A percentile compares a stretch with the other conserved stretches of the same genome.
phyloP scores from a whole-genome alignment of 2,797 vertebrate genomes.

The Pseudotriccus pelzelni region DNA sequence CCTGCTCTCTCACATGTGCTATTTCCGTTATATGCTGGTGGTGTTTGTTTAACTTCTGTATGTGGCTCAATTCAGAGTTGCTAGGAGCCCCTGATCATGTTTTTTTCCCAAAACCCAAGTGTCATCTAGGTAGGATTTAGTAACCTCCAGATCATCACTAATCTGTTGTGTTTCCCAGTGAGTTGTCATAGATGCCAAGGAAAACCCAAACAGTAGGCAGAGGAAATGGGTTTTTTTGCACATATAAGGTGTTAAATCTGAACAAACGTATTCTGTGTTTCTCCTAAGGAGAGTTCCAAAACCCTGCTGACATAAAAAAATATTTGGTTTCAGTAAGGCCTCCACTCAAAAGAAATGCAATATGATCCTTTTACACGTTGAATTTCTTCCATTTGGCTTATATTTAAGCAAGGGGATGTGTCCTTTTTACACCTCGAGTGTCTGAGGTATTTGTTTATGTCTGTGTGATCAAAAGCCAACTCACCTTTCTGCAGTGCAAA shows the following conservation, averaged over 20 bases:
- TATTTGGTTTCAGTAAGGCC: slow-evolving; percentile 10
- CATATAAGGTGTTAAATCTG: not conserved
- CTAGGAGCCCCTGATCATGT: not conserved
- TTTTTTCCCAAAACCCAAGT: not conserved
- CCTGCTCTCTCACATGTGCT: not conserved
- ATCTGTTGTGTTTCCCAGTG: not conserved
- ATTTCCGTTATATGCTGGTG: not conserved
- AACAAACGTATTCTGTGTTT: not conserved
- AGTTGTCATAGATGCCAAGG: not conserved
- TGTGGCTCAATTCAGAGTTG: not conserved
- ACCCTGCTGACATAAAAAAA: not conserved
- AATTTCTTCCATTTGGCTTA: slow-evolving; percentile 13
- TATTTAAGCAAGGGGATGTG: not conserved
- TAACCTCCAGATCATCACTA: not conserved
- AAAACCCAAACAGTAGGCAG: not conserved
- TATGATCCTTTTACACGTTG: not conserved
- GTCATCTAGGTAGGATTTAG: not conserved
- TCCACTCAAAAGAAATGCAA: not conserved
- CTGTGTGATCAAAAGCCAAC: not conserved
- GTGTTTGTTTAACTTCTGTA: not conserved
- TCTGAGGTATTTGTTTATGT: not conserved
- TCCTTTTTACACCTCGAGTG: not conserved
- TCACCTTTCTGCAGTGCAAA: not conserved
- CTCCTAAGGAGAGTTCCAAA: slow-evolving; percentile 8
- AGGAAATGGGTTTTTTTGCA: not conserved